Evolutionary conservation across 1,140 invertebrate species (phyloP).

Genomic region (Nasonia vitripennis): DNA sequence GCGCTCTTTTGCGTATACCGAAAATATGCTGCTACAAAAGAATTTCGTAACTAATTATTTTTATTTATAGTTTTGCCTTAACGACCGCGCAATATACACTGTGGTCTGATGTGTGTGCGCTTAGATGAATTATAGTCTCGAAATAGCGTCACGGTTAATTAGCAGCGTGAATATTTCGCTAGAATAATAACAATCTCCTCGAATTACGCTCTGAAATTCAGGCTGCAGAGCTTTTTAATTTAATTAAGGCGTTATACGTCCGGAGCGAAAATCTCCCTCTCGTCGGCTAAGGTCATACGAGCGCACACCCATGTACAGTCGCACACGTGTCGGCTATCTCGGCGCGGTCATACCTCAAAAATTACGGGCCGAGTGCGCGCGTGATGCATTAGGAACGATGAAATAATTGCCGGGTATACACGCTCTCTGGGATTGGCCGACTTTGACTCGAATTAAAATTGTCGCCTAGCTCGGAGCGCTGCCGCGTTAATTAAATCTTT

Average conservation of each 20-base stretch:
- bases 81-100: neutral
- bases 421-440: neutral
- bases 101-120: too few relatives aligned
- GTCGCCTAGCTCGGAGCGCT: constrained; percentile 51
- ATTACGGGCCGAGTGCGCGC: neutral
- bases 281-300: neutral
- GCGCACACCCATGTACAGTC: too few relatives aligned
- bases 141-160: neutral
- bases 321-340: neutral
- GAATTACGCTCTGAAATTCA: neutral
- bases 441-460: constrained; percentile 64
- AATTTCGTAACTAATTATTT: neutral
- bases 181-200: neutral
- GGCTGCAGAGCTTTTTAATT: neutral
- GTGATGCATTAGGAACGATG: neutral
- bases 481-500: constrained; percentile 65
- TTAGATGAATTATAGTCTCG: neutral
- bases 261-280: neutral
- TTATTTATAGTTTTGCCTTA: neutral
- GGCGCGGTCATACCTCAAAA: neutral
- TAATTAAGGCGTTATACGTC: neutral
- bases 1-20: neutral
- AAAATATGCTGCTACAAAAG: neutral
- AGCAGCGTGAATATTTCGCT: neutral
- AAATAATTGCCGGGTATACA: neutral